Conservation (phyloP, 2,888 invertebrate species). For the Miltochrista miniata region DNA sequence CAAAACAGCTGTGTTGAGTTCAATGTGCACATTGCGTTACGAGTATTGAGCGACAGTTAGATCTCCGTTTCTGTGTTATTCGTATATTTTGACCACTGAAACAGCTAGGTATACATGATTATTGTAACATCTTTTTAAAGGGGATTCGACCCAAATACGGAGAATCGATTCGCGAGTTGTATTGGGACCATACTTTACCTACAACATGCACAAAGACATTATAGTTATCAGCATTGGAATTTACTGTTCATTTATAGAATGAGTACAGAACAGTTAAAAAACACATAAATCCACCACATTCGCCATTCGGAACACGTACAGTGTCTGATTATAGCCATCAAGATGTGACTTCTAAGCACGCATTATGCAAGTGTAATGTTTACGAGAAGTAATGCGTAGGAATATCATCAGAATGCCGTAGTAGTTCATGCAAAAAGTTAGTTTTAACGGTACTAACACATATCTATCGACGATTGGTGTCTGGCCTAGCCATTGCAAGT, state of each 20-base stretch:
- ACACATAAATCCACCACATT: conserved; percentile 5
- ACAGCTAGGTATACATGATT: no score
- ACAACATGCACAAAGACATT: no score
- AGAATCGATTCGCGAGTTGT: no score
- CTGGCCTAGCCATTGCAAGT: conserved; percentile 70
- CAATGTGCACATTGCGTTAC: no score
- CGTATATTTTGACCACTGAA: no score
- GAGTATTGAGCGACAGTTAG: no score
- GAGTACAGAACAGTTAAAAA: not conserved
- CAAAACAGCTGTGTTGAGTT: no score
- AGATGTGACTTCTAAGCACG: conserved; percentile 24
- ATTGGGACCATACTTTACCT: no score
- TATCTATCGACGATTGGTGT: conserved; percentile 63
- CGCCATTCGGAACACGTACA: conserved; percentile 25
- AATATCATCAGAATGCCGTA: conserved; percentile 54
- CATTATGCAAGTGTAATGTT: conserved; percentile 42
- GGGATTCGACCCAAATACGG: no score
- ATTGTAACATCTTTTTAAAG: no score
- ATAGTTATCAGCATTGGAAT: not conserved
- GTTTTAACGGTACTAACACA: conserved; percentile 76
- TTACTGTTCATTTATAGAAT: not conserved
- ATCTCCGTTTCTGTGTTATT: no score
- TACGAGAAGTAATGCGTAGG: conserved; percentile 44
- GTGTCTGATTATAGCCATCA: conserved; percentile 31
- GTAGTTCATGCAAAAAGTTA: conserved; percentile 58